Base-by-base conservation (phyloP, 1,140 invertebrate species). In the Drosophila mayri region DNA sequence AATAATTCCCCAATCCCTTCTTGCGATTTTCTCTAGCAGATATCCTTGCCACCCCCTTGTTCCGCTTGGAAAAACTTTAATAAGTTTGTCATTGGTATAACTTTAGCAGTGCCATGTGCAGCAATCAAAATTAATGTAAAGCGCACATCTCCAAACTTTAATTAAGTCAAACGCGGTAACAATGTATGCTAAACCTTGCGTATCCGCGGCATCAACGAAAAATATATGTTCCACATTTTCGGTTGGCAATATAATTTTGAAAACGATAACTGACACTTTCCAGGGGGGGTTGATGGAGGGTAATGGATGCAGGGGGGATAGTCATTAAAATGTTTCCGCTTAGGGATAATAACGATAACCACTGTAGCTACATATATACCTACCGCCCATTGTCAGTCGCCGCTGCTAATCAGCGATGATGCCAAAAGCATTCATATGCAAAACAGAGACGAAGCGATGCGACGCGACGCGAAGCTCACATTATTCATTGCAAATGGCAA, bases 401-500 rank as follows among this genome's bases (percentile, higher is more conserved):
- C 73, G 70, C 46, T 81, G 86, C 85, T 90, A 90, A 90, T 90
- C 85, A 90, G 85, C 58, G 79, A 65, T 63, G 66, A 79, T 64
- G 81, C 81, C 77, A 70, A 68, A 86, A 79, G 86, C 81, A 90
- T 90, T 90, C 85, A 90, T 90, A 90, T 90, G 85, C 85, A 85
- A 90, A 90, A 59, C 60, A 85, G 78, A 74, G 41, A 58, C 35
- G 52, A 25, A 16, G 50, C 50, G n/a, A 6, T 30, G 49, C 41
- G n/a, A 6, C 28, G 49, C 41, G 50, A 22, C 50, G 32, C 50
- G 37, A 60, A 57, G 68, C 54, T 58, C 63, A 73, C 78, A 85
- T 90, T 85, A 90, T 90, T 90, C 86, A 90, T 90, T 81, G 86
- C 74, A 85, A 88, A 88, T 83, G 83, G 80, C 58, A 86, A 90